Evolutionary conservation across 2,113 vertebrate species (phyloP).

Genomic region (Chloropsis cyanopogon): DNA sequence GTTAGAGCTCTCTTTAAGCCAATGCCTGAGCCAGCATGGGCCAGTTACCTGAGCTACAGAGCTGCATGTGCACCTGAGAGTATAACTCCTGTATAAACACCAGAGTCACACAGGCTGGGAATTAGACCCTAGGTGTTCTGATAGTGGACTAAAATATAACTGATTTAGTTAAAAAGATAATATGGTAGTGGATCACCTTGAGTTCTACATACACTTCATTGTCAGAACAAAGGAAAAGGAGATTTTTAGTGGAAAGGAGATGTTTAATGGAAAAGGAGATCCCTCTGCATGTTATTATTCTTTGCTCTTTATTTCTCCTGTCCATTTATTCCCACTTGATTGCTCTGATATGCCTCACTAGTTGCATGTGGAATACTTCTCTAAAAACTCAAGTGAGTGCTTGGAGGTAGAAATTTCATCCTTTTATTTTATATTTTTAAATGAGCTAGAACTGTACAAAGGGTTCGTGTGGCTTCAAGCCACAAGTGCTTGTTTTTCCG

Average conservation of each 20-base stretch:
- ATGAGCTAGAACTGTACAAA: background rate
- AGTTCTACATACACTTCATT: background rate
- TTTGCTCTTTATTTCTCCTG: background rate
- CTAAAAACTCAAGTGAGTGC: background rate
- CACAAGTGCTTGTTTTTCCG: background rate
- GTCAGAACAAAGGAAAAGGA: background rate
- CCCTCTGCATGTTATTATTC: background rate
- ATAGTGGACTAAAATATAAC: background rate
- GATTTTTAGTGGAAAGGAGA: background rate
- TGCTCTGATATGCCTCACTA: background rate
- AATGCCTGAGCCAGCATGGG: fast-evolving
- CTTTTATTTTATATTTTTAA: background rate
- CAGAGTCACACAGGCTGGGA: background rate
- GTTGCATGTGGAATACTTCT: background rate
- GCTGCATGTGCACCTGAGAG: background rate
- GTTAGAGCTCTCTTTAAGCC: background rate
- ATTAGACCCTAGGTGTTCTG: background rate
- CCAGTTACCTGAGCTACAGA: background rate
- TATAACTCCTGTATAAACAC: background rate
- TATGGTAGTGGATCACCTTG: background rate
- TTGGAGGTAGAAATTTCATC: background rate
- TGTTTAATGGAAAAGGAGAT: background rate
- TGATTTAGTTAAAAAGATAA: background rate
- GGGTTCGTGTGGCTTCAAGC: background rate
- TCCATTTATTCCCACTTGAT: background rate